Conservation (phyloP, 2,888 invertebrate genomes). For the Papilio protenor region DNA sequence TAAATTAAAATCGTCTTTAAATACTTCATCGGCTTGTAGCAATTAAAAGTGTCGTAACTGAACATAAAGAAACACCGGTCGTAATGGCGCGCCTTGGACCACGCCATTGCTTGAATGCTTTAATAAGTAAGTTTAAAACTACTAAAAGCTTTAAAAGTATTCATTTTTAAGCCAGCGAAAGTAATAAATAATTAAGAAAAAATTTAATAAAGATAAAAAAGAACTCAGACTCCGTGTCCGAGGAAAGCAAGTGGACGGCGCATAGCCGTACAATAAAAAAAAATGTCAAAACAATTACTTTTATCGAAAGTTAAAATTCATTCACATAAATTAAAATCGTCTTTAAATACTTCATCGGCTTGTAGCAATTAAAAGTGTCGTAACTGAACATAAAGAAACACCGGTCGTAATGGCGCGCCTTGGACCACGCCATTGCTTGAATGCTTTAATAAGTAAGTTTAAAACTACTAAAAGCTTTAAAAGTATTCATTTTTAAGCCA, state of each 20-base stretch:
- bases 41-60: constrained; percentile 37
- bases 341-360: constrained; percentile 31
- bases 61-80: constrained; percentile 29
- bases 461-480: background rate
- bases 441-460: constrained; percentile 1
- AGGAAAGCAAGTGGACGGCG: no score
- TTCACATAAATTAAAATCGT: constrained; percentile 24
- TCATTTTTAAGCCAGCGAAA: no score
- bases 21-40: constrained; percentile 25
- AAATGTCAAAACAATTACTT: background rate
- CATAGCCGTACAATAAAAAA: no score
- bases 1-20: constrained; percentile 31
- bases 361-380: constrained; percentile 37
- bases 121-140: background rate
- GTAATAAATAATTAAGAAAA: no score
- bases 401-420: constrained; percentile 33
- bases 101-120: constrained; percentile 22
- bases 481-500: background rate
- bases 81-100: constrained; percentile 34
- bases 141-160: no score
- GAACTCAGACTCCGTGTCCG: no score
- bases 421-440: constrained; percentile 22
- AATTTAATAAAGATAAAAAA: no score
- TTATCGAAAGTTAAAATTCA: constrained; percentile 9
- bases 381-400: constrained; percentile 31